These are phyloP conservation scores for Phoxinus dragarum DNA, from an alignment of 2,797 vertebrate genomes.

Conservation along the genomic window DNA sequence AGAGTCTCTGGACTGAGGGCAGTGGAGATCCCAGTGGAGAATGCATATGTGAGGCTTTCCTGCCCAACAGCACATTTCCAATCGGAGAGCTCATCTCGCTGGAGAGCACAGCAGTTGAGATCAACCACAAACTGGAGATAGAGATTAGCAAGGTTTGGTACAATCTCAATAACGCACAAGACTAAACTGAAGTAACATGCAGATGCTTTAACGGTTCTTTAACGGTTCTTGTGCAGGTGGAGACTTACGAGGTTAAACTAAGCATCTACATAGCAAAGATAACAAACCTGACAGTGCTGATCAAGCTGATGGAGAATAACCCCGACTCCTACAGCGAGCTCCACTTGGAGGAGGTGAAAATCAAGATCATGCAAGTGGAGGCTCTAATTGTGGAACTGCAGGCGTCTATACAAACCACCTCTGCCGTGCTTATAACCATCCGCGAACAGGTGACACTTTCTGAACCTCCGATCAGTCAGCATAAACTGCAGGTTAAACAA, in stretches of 20 bases:
- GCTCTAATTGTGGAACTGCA: slow-evolving; percentile 77
- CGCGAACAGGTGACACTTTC: slow-evolving; percentile 77
- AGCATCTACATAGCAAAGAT: slow-evolving; percentile 75
- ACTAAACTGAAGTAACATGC: not conserved
- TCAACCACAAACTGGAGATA: slow-evolving; percentile 68
- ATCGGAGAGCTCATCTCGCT: slow-evolving; percentile 65
- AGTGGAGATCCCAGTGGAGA: slow-evolving; percentile 52
- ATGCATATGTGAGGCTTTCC: slow-evolving; percentile 74
- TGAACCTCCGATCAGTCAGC: not conserved
- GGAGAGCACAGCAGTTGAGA: slow-evolving; percentile 65
- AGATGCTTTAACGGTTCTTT: not conserved
- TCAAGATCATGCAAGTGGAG: slow-evolving; percentile 80
- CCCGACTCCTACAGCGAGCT: slow-evolving; percentile 74
- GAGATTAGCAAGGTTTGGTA: slow-evolving; percentile 73
- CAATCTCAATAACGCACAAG: not conserved
- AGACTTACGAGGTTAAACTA: slow-evolving; percentile 71
- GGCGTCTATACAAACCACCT: slow-evolving; percentile 53
- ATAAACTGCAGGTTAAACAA: not conserved
- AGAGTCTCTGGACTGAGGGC: slow-evolving; percentile 55
- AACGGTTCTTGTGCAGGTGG: slow-evolving; percentile 66
- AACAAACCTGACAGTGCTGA: slow-evolving; percentile 73
- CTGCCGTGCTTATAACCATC: slow-evolving; percentile 69
- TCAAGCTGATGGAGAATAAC: slow-evolving; percentile 74
- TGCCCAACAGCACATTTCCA: slow-evolving; percentile 72
- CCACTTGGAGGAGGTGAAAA: slow-evolving; percentile 79